Evolutionary conservation across 1,140 invertebrate species (phyloP).

Genomic region (Glomeris maerens): DNA sequence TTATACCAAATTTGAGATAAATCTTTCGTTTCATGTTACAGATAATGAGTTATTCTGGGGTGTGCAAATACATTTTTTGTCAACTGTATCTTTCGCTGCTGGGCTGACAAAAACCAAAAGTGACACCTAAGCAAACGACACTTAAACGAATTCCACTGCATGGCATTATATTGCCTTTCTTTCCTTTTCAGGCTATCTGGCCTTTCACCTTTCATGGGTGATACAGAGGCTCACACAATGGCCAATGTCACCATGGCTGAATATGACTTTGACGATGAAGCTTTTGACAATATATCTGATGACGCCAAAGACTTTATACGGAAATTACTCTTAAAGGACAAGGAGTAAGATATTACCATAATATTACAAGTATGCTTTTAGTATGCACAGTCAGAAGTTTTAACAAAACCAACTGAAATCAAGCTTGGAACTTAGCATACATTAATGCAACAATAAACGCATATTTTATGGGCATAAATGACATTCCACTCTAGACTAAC

Average conservation of each 20-base stretch:
- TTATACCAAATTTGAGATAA: not conserved
- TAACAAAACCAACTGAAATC: constrained; percentile 11
- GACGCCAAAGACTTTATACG: constrained; percentile 86
- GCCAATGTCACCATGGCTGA: constrained; percentile 88
- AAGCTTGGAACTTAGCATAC: not conserved
- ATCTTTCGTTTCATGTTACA: no score
- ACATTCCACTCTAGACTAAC: not conserved
- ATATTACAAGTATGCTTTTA: constrained; percentile 17
- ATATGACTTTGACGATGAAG: constrained; percentile 90
- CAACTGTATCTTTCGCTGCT: no score
- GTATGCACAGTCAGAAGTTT: constrained; percentile 5
- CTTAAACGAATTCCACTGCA: no score
- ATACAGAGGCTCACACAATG: constrained; percentile 93
- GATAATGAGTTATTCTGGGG: no score
- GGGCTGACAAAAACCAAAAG: no score
- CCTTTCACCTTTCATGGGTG: constrained; percentile 95
- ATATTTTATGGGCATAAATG: constrained; percentile 7
- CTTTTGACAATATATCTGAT: constrained; percentile 77
- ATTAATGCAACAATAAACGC: not conserved
- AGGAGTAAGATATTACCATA: constrained; percentile 69
- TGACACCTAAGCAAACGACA: no score
- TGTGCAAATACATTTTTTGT: no score
- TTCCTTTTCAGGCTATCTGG: constrained; percentile 66
- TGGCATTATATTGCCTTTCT: no score
- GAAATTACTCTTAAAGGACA: constrained; percentile 74